Conservation (phyloP, 2,113 vertebrate genomes). For the Catharus fuscescens region DNA sequence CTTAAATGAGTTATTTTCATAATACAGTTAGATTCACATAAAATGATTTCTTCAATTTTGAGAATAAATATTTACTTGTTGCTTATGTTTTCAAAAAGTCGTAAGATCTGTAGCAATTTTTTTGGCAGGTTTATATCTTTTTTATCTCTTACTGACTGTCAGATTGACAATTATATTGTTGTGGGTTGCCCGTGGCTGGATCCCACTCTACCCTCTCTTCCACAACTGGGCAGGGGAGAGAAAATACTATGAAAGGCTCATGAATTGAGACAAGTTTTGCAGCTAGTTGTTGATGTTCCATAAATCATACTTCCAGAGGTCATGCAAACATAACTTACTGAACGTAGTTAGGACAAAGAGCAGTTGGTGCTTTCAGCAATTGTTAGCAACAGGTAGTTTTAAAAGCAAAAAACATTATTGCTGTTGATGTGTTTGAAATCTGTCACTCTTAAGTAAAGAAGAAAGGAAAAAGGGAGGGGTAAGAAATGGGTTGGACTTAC, state of each 20-base stretch:
- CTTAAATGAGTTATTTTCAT: background rate
- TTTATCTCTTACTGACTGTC: background rate
- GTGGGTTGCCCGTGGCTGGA: background rate
- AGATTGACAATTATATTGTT: background rate
- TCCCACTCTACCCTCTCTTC: background rate
- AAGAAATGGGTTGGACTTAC: background rate
- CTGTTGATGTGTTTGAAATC: background rate
- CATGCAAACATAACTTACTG: background rate
- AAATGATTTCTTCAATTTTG: background rate
- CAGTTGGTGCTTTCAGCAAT: background rate
- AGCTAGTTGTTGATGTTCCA: background rate
- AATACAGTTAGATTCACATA: background rate
- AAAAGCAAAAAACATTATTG: background rate
- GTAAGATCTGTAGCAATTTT: background rate
- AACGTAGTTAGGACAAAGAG: background rate
- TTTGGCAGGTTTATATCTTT: background rate
- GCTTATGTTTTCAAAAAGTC: background rate
- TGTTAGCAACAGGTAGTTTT: background rate
- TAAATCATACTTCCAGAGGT: background rate
- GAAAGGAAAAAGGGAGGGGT: background rate
- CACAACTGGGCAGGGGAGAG: background rate
- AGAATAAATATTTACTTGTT: background rate
- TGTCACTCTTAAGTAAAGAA: background rate
- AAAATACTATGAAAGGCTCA: background rate
- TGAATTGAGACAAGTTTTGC: background rate